Base-by-base conservation (phyloP, 2,888 invertebrate species). In the Merodon equestris region DNA sequence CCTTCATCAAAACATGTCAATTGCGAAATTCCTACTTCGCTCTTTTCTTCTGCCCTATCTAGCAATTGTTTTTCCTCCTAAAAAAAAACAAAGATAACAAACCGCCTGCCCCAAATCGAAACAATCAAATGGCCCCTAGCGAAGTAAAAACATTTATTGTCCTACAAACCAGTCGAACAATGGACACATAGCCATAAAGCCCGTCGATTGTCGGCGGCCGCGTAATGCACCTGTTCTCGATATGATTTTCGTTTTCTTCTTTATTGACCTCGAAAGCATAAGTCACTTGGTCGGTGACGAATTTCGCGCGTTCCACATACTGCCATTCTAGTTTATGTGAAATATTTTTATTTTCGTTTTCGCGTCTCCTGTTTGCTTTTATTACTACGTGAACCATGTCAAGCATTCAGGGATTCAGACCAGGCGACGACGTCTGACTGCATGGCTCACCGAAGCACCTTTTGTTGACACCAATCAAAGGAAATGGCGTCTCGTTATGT, bases 341-440 rank as follows among this genome's bases (percentile, higher is more conserved):
- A 27, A 27, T 27, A 27, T 27, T 27, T 27, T 27, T 7, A 4
- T 27, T 2, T 27, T 27, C 27, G 2, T 27, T n/a, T 27, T 27
- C 3, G 3, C 27, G 27, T 27, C 27, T 27, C 27, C 27, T 64
- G 9, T 17, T 50, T 61, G 36, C 56, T 66, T 34, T 61, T 13
- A 36, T 48, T 27, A 17, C 53, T 71, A 71, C 70, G 70, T 71
- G 70, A 71, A 71, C 61, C 48, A 48, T 71, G 70, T 71, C 70
- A 71, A 15, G 13, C 57, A 5, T 51, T 38, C 51, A 44, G 34
- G 44, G 7, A 27, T 27, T 27, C 44, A 18, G 44, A 51, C 34
- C 36, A 13, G 19, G 38, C 15, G 12, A 15, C 27, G 17, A n/a
- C n/a, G n/a, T n/a, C n/a, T n/a, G n/a, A n/a, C n/a, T n/a, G n/a